phyloP scores from a whole-genome alignment of 2,113 vertebrate species.

The Pseudopodoces humilis region DNA sequence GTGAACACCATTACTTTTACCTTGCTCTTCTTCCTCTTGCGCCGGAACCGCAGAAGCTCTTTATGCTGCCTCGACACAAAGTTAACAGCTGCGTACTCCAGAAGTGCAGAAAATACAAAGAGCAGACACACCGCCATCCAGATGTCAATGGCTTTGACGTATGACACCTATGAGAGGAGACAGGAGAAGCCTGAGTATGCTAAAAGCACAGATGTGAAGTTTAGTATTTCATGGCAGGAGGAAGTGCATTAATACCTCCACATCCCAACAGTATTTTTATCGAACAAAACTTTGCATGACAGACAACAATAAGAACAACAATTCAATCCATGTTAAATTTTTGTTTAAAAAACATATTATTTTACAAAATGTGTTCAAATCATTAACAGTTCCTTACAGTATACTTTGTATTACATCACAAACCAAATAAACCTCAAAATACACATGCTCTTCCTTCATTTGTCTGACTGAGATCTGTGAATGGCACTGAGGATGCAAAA shows the following conservation, averaged over 20 bases:
- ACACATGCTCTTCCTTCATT: not conserved
- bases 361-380: not conserved
- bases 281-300: not conserved
- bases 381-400: not conserved
- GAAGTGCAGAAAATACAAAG: conserved; percentile 94
- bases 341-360: not conserved
- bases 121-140: conserved; percentile 99
- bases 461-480: not conserved
- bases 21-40: conserved; percentile 88
- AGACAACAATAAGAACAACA: not conserved
- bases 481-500: not conserved
- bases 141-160: conserved; percentile 98
- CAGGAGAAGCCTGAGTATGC: not conserved
- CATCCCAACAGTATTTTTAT: not conserved
- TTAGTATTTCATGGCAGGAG: not conserved
- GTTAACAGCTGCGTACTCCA: conserved; percentile 97
- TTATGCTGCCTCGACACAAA: conserved; percentile 98
- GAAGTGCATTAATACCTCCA: not conserved
- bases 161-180: conserved; percentile 83
- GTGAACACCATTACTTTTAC: conserved; percentile 54
- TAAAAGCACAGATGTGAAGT: not conserved
- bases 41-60: conserved; percentile 88
- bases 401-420: not conserved
- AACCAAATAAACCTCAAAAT: not conserved
- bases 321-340: not conserved